Base-by-base conservation (phyloP, 2,113 vertebrate genomes). In the Martes martes region DNA sequence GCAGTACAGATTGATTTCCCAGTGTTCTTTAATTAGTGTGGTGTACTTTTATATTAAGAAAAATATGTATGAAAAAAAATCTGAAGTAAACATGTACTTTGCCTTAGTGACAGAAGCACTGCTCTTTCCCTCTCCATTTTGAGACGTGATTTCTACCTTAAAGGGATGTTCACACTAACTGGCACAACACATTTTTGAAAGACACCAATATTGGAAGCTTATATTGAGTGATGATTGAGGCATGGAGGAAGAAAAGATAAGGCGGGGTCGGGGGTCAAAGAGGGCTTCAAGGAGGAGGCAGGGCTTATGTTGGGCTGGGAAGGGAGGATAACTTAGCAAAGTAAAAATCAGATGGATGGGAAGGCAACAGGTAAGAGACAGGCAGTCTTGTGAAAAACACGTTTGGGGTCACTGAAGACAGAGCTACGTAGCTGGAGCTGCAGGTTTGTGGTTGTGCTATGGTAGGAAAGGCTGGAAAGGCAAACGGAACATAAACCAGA, bases 401-500 rank as follows among this genome's bases (percentile, higher is more conserved):
- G 13, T n/a, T 31, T 4, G n/a, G 84, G 69, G 89, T 92, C 91
- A 63, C 57, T 18, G 84, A 74, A 88, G 81, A 59, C 80, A 92
- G 73, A 57, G 39, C 28, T 42, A 47, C 0, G 4, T 2, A 33
- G 84, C 79, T 18, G 76, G 39, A 82, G 84, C 14, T 57, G 15
- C 14, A 10, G 67, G 19, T 91, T 16, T 76, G 95, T 82, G 88
- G 91, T 86, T 65, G 91, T 52, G 65, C 11, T 1, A 78, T 95
- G 73, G 61, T 73, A 91, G 47, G 93, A 9, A 16, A 95, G 78
- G 81, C 33, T 96, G 90, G 89, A 91, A 89, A 85, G 84, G 39
- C 39, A 67, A 59, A 73, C 3, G 52, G 78, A 80, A 89, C 88
- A 11, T 16, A 45, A 21, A 73, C 63, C 11, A 6, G 91, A 80